Conservation (phyloP, 1,140 invertebrate species). For the Hypothenemus hampei region DNA sequence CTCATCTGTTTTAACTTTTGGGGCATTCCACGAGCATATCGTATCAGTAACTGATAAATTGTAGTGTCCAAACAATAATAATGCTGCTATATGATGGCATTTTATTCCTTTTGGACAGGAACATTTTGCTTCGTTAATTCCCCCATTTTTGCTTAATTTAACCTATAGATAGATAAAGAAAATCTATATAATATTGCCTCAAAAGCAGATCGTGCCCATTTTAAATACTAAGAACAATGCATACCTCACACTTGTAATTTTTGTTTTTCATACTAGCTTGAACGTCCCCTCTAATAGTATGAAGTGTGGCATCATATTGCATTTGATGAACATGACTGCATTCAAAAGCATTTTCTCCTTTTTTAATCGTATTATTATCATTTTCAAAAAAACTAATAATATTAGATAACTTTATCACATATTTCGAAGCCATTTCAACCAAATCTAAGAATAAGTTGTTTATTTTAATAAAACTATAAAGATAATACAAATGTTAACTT, state of each 20-base stretch:
- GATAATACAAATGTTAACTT: too few relatives aligned
- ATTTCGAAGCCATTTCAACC: constrained; percentile 1
- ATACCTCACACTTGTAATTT: constrained; percentile 16
- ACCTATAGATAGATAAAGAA: constrained; percentile 1
- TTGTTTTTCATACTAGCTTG: constrained; percentile 21
- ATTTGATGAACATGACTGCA: constrained; percentile 17
- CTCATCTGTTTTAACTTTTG: constrained; percentile 5
- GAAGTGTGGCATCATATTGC: constrained; percentile 1
- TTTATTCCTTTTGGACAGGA: constrained; percentile 20
- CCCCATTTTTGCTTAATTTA: neutral
- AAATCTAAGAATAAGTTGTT: neutral
- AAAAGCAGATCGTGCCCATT: neutral
- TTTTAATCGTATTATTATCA: constrained; percentile 20
- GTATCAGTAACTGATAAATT: constrained; percentile 21
- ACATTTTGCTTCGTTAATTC: constrained; percentile 5
- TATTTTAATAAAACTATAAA: too few relatives aligned
- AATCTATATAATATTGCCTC: neutral
- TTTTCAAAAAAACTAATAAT: constrained; percentile 4
- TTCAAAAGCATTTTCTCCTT: constrained; percentile 23
- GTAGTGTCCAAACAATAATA: constrained; percentile 19
- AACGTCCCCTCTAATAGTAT: constrained; percentile 9
- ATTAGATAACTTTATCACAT: constrained; percentile 8
- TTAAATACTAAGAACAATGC: neutral
- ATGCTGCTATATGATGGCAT: constrained; percentile 22
- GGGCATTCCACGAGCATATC: constrained; percentile 22